Conservation (phyloP, 1,140 invertebrate genomes). For the Drosophila sturtevanti region DNA sequence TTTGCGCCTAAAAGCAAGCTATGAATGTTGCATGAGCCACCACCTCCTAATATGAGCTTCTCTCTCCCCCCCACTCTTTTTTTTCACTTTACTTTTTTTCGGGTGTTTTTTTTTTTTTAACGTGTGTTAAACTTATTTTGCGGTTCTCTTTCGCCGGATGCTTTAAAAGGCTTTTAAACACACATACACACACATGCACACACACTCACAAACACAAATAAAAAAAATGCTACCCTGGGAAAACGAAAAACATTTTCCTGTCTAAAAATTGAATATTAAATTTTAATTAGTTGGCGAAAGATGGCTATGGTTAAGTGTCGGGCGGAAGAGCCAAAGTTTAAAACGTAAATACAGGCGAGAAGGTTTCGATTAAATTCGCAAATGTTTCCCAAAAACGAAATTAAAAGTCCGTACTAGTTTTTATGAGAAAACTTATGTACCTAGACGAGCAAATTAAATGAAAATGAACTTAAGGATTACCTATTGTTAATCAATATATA, state of each 20-base stretch:
- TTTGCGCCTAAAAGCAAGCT: constrained; percentile 68
- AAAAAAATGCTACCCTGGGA: constrained; percentile 15
- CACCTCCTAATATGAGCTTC: constrained; percentile 27
- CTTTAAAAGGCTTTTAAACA: constrained; percentile 30
- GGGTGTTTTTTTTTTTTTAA: constrained; percentile 17
- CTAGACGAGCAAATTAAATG: too few species aligned
- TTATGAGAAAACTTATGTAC: too few species aligned
- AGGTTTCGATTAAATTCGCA: background rate
- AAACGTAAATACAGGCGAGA: background rate
- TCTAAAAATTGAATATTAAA: constrained; percentile 73
- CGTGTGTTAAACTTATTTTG: constrained; percentile 17
- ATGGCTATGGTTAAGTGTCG: constrained; percentile 42
- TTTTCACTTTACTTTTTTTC: constrained; percentile 27
- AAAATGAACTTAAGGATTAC: too few species aligned
- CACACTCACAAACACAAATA: background rate
- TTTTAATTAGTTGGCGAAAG: constrained; percentile 62
- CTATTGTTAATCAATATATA: too few species aligned
- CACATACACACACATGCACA: constrained; percentile 18
- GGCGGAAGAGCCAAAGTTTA: background rate
- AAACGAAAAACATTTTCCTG: constrained; percentile 40
- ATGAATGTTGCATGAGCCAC: constrained; percentile 61
- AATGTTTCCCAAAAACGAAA: background rate
- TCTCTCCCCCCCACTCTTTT: background rate
- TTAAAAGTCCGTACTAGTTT: too few species aligned
- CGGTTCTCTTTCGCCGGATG: constrained; percentile 18